A percentile compares a stretch with the other conserved stretches of the same genome.
These are phyloP conservation scores for Phalera bucephala DNA, from an alignment of 2,888 invertebrate species.

Conservation along the genomic window DNA sequence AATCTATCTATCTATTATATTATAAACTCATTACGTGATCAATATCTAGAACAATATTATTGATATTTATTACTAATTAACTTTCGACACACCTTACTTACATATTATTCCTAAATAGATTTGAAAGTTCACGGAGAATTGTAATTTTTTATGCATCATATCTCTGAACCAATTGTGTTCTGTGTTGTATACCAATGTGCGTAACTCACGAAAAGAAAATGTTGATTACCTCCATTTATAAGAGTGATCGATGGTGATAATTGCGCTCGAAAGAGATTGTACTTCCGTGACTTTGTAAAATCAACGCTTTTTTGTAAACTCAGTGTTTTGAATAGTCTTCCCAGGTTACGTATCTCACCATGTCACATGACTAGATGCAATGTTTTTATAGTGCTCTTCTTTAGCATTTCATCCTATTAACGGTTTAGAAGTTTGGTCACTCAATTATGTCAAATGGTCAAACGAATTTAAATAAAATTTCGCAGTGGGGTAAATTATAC, in stretches of 20 bases:
- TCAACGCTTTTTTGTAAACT: conserved; percentile 14
- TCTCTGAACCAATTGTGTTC: conserved; percentile 3
- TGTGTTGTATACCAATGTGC: conserved; percentile 4
- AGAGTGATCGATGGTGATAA: conserved; percentile 23
- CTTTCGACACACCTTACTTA: conserved; percentile 4
- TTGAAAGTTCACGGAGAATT: conserved; percentile 14
- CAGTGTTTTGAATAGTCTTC: conserved; percentile 12
- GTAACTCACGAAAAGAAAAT: conserved; percentile 28
- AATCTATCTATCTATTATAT: conserved; percentile 7
- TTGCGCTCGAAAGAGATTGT: conserved; percentile 26
- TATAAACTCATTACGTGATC: conserved; percentile 17
- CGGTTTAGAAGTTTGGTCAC: too few species aligned
- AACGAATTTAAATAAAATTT: too few species aligned
- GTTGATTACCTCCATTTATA: conserved; percentile 38
- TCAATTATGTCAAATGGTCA: too few species aligned
- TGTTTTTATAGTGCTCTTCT: too few species aligned
- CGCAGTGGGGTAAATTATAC: too few species aligned
- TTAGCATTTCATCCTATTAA: too few species aligned
- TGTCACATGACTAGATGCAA: too few species aligned
- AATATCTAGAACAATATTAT: conserved; percentile 2
- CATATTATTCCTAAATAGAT: conserved; percentile 5
- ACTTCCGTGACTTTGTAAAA: conserved; percentile 28
- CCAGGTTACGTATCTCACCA: background rate
- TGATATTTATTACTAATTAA: background rate
- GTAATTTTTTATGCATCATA: conserved; percentile 1